Evolutionary conservation across 1,140 invertebrate genomes (phyloP), one percentile per base, ranked within the genome.

Genomic region (Eueides isabella): DNA sequence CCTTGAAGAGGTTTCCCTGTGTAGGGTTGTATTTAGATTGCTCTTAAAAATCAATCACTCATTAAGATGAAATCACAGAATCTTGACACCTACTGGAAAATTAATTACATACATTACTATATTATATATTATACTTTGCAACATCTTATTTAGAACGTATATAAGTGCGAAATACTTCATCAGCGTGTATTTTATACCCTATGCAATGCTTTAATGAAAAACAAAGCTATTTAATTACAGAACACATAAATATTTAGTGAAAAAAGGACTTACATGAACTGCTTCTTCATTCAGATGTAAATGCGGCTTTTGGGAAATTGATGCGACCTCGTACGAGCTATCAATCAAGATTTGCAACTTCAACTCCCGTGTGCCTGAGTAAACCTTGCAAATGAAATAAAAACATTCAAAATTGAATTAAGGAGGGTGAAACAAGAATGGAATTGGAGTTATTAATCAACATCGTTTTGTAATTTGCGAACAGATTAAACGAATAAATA

Each of bases 381-480:
- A 74, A 74, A 68, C 66, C 72, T 62, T 74, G 72, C 23, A 74
- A 74, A 74, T 74, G 68, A 74, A 74, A 74, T 74, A 74, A 68
- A 74, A 74, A 74, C 61, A 74, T 48, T 19, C 31, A 28, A 63
- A n/a, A 68, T 67, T 74, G 63, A 73, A 41, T 26, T 28, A 44
- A 41, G 12, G 66, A 29, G 66, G 35, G 61, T 30, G 26, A 31
- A 55, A 19, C 28, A 28, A 16, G 11, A 44, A 64, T 62, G 19
- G 66, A 68, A 64, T 70, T 9, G 28, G 61, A 63, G 29, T n/a
- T 63, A 63, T 63, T 30, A 63, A 41, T 38, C 30, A 29, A 29
- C n/a, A 63, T 70, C 61, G 61, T 63, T 70, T 63, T 41, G 14
- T 55, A 38, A 38, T 70, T 41, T 63, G 16, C 16, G 16, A 63